These are phyloP conservation scores for Dendrolimus kikuchii DNA, from an alignment of 1,140 invertebrate species.

Conservation along the genomic window DNA sequence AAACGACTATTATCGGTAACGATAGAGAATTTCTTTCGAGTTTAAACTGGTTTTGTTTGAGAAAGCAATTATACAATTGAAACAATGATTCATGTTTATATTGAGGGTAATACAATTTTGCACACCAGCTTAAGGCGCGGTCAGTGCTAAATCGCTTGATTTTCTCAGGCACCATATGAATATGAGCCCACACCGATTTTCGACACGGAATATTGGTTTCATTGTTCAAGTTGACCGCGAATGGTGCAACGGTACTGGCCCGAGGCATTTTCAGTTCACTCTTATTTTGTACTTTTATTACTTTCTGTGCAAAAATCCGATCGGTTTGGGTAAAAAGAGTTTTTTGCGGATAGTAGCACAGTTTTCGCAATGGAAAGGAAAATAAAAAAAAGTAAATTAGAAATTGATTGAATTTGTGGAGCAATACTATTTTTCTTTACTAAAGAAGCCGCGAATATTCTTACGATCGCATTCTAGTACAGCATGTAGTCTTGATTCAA, in stretches of 20 bases:
- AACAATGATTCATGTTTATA: neutral
- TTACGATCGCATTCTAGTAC: too few species aligned
- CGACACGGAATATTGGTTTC: slow-evolving; percentile 11
- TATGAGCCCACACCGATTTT: slow-evolving; percentile 11
- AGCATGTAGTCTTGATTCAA: too few species aligned
- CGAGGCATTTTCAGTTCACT: slow-evolving; percentile 16
- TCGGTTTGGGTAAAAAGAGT: neutral
- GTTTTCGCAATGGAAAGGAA: neutral
- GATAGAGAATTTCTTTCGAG: neutral
- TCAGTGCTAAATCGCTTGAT: neutral
- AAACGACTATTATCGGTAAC: neutral
- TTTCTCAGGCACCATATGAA: slow-evolving; percentile 3
- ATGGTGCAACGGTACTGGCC: slow-evolving; percentile 19
- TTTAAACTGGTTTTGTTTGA: neutral
- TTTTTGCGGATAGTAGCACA: slow-evolving; percentile 4
- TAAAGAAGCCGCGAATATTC: too few species aligned
- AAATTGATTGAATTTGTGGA: neutral
- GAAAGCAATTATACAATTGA: neutral
- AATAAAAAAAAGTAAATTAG: slow-evolving; percentile 2
- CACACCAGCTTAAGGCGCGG: neutral
- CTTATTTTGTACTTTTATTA: slow-evolving; percentile 16
- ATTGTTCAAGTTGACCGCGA: slow-evolving; percentile 23
- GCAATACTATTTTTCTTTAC: too few species aligned
- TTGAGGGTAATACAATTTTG: slow-evolving; percentile 3
- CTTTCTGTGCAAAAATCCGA: slow-evolving; percentile 8